A percentile compares a stretch with the other conserved stretches of the same genome.
These are phyloP conservation scores for Harlomillsia oculata DNA, from an alignment of 1,140 invertebrate species.

Conservation along the genomic window DNA sequence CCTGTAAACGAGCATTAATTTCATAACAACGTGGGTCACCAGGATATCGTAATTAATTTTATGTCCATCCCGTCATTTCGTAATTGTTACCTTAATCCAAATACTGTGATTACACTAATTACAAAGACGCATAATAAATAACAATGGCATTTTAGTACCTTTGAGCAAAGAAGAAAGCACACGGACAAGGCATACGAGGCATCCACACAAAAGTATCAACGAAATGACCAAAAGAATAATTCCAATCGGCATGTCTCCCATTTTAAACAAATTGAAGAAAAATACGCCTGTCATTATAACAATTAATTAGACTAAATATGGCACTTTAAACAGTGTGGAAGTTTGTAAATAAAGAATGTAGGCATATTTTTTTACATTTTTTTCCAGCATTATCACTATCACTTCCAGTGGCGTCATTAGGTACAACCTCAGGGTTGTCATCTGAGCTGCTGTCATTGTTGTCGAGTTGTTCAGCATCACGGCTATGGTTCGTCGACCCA, in stretches of 20 bases:
- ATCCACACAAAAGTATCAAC: constrained; percentile 45
- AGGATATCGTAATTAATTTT: no score
- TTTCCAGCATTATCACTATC: neutral
- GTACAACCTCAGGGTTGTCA: neutral
- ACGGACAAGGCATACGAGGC: constrained; percentile 39
- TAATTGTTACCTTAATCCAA: no score
- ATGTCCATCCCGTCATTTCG: no score
- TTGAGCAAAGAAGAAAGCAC: constrained; percentile 42
- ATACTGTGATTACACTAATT: neutral
- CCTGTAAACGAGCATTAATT: constrained; percentile 42
- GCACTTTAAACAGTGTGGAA: neutral
- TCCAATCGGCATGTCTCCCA: constrained; percentile 33
- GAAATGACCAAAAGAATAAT: constrained; percentile 42
- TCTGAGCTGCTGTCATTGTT: constrained; percentile 7
- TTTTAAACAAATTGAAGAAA: constrained; percentile 37
- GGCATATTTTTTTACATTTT: neutral
- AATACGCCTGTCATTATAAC: constrained; percentile 35
- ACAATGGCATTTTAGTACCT: constrained; percentile 27
- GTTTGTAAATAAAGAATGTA: neutral
- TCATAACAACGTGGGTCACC: no score
- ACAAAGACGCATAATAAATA: neutral
- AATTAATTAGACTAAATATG: neutral
- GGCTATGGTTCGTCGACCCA: constrained; percentile 1
- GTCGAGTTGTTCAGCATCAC: no score
- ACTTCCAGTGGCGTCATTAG: neutral